Base-by-base conservation (phyloP, 2,797 vertebrate species). In the Pangasius sanitwongsei region DNA sequence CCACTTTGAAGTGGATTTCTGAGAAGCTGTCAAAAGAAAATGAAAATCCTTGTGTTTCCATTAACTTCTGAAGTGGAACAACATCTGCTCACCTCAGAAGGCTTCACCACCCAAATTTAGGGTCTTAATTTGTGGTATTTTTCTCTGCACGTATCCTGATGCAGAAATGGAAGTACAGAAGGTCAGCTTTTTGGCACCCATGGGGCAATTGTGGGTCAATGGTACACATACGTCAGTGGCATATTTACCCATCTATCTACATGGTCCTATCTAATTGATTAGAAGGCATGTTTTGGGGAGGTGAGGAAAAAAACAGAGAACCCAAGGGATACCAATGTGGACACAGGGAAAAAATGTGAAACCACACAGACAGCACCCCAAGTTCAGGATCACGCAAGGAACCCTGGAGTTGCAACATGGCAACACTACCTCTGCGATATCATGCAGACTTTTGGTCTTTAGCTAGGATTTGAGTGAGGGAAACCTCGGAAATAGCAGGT, bases 1-100 rank as follows among this genome's bases (percentile, higher is more conserved):
- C 28, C 41, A n/a, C 25, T 25, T 12, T 82, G 80, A 63, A 50
- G 41, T 50, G 82, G 41, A 67, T 67, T 48, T 84, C 82, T 50
- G 82, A 67, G 44, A 5, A 65, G 59, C 81, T 63, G 59, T 83
- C 59, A 83, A 63, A 63, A n/a, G 41, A 31, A 83, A 84, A 84
- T 67, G 31, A 11, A 84, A 84, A 84, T 16, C 59, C 16, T 67
- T 50, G 82, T 6, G 50, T 67, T 65, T 83, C 55, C 28, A 83
- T 83, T 67, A 84, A 67, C 82, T 12, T 67, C 31, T 67, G 82
- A 84, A 67, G 61, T 83, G 15, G 61, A 83, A 83, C 59, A 83
- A 65, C 37, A 65, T 65, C 82, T 83, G 82, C 41, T 48, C 25
- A n/a, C 7, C 59, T 65, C 82, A 48, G 11, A 48, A 65, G 59